Percentiles rank a stretch among this genome's conserved stretches.
Conservation (phyloP, 1,140 invertebrate species). For the Ceratoteleas bidentatus region DNA sequence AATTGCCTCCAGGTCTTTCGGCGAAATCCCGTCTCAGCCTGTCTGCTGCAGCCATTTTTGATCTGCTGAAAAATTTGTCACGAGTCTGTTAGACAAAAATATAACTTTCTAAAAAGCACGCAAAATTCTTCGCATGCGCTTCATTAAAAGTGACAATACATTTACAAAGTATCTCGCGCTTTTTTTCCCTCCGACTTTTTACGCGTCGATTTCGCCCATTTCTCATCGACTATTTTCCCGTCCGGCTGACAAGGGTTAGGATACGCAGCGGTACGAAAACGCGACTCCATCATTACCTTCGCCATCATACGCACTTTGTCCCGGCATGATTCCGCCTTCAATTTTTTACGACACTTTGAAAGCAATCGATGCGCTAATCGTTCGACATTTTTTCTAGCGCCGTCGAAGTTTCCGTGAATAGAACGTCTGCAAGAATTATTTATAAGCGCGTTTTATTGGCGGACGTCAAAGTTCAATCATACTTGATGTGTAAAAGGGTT, state of each 20-base stretch:
- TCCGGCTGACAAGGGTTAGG: slow-evolving; percentile 42
- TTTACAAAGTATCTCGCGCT: slow-evolving; percentile 45
- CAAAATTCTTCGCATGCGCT: slow-evolving; percentile 53
- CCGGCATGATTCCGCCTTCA: slow-evolving; percentile 40
- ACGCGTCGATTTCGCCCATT: slow-evolving; percentile 45
- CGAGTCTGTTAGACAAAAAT: slow-evolving; percentile 23
- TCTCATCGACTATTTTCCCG: slow-evolving; percentile 47
- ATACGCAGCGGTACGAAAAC: slow-evolving; percentile 26
- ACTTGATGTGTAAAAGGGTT: background rate
- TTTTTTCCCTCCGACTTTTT: slow-evolving; percentile 12
- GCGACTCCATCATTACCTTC: slow-evolving; percentile 46
- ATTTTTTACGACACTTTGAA: slow-evolving; percentile 48
- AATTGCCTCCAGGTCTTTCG: background rate
- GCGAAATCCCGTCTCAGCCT: slow-evolving; percentile 1
- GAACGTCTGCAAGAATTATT: slow-evolving; percentile 30
- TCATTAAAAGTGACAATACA: slow-evolving; percentile 64
- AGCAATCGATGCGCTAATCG: slow-evolving; percentile 40
- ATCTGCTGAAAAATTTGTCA: slow-evolving; percentile 38
- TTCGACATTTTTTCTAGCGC: slow-evolving; percentile 22
- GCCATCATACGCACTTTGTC: slow-evolving; percentile 50
- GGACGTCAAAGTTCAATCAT: slow-evolving; percentile 26
- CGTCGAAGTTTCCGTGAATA: slow-evolving; percentile 25
- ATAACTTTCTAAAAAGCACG: slow-evolving; percentile 53
- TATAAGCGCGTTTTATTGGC: slow-evolving; percentile 32
- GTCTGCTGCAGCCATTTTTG: slow-evolving; percentile 9